Evolutionary conservation across 2,113 vertebrate species (phyloP).

Genomic region (Phodopus roborovskii): DNA sequence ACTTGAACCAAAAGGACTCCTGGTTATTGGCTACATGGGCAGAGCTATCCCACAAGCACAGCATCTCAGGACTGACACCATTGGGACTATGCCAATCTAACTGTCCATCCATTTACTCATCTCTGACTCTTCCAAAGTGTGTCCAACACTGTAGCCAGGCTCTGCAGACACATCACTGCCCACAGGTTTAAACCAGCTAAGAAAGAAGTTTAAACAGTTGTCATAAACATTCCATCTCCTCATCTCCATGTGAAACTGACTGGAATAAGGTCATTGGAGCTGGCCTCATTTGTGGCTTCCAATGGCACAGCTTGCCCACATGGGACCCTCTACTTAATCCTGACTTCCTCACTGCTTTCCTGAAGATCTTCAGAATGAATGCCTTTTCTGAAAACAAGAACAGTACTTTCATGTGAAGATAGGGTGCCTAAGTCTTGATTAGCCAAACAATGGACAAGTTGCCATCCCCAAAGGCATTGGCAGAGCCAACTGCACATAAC

Average conservation of each 20-base stretch:
- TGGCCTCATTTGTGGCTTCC: conserved; percentile 19
- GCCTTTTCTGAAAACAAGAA: conserved; percentile 6
- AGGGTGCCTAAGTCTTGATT: not conserved
- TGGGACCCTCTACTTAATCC: conserved; percentile 14
- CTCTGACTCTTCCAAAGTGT: conserved; percentile 76
- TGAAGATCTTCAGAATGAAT: not conserved
- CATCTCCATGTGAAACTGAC: not conserved
- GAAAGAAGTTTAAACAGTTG: conserved; percentile 75
- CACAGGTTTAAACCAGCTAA: conserved; percentile 81
- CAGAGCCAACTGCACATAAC: not conserved
- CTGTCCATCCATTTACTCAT: conserved; percentile 83
- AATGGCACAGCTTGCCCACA: conserved; percentile 11
- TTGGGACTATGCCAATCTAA: conserved; percentile 81
- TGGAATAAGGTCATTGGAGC: conserved; percentile 38
- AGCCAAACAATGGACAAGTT: not conserved
- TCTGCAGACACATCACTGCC: conserved; percentile 71
- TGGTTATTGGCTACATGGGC: conserved; percentile 74
- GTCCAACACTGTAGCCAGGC: conserved; percentile 70
- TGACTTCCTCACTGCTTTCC: not conserved
- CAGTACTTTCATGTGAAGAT: not conserved
- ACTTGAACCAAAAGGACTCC: conserved; percentile 77
- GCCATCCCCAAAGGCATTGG: not conserved
- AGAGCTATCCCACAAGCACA: conserved; percentile 73
- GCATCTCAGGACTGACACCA: conserved; percentile 81
- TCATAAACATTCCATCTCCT: not conserved